Base-by-base conservation (phyloP, 2,113 vertebrate species). In the Oncorhynchus masou region DNA sequence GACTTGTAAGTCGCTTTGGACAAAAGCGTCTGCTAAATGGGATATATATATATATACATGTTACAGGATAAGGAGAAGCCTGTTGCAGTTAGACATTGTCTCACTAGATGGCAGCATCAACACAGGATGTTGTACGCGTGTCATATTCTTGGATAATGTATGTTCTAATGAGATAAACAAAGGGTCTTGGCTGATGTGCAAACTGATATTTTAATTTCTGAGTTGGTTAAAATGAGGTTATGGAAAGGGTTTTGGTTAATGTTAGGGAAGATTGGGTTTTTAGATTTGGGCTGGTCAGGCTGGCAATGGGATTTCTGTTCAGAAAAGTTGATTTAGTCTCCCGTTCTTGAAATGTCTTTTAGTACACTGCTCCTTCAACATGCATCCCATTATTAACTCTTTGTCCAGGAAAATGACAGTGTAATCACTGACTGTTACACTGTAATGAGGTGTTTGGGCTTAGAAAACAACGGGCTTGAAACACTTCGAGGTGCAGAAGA, bases 81-180 rank as follows among this genome's bases (percentile, higher is more conserved):
- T 11, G 39, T 45, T 45, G 39, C 9, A 74, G 69, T 83, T 83
- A 71, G 27, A 69, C 20, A 19, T 84, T 81, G 68, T 31, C 45
- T n/a, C 90, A 84, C 70, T 74, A 89, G 87, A 73, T 76, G 90
- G 89, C 82, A 81, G 75, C 79, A 72, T n/a, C 29, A 66, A 31
- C 57, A 73, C 71, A 3, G 12, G 13, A 12, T 29, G 24, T 4
- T 8, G 24, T 15, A 24, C 3, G 0, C 2, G 9, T 45, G 39
- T 45, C 39, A 3, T 24, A 1, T 31, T 5, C 13, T 67, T 27
- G n/a, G 16, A n/a, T 68, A 68, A 6, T 54, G 29, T 19, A 34
- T 31, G 6, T 3, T 31, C 66, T 19, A 54, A 16, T 15, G 3
- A 3, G 51, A 11, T 16, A 19, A 54, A 54, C 51, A 4, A 54